These are phyloP conservation scores for Cremastinae sp. DNA, from an alignment of 2,888 invertebrate species.

Conservation along the genomic window DNA sequence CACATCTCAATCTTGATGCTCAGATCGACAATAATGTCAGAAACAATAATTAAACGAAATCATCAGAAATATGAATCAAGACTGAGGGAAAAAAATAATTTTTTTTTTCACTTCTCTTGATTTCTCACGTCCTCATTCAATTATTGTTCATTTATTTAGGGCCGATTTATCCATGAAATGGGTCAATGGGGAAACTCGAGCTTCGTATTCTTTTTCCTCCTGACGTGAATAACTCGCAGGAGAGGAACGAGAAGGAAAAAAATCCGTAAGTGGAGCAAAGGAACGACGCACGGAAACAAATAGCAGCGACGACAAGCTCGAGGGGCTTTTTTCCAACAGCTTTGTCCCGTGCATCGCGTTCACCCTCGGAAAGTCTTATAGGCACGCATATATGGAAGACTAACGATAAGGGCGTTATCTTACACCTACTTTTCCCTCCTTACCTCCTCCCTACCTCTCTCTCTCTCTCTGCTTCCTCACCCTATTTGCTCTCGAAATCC, in stretches of 20 bases:
- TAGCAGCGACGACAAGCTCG: slow-evolving; percentile 62
- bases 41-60: too few species aligned
- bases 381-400: slow-evolving; percentile 56
- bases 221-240: slow-evolving; percentile 67
- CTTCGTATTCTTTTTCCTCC: too few species aligned
- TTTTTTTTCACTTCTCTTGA: slow-evolving; percentile 69
- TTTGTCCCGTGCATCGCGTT: slow-evolving; percentile 4
- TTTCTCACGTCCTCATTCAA: slow-evolving; percentile 76
- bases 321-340: slow-evolving; percentile 28
- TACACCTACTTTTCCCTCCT: slow-evolving; percentile 70
- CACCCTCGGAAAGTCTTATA: slow-evolving; percentile 44
- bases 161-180: slow-evolving; percentile 74
- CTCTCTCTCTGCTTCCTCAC: slow-evolving; percentile 62
- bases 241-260: slow-evolving; percentile 18
- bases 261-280: slow-evolving; percentile 63
- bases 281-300: slow-evolving; percentile 73
- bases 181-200: slow-evolving; percentile 77
- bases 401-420: slow-evolving; percentile 76
- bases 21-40: too few species aligned
- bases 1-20: slow-evolving; percentile 6
- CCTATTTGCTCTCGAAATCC: slow-evolving; percentile 52
- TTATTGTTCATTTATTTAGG: slow-evolving; percentile 75
- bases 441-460: slow-evolving; percentile 37
- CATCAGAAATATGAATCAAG: slow-evolving; percentile 72
- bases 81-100: slow-evolving; percentile 65